Conservation (phyloP, 2,113 vertebrate species). For the Notothenia rossii region DNA sequence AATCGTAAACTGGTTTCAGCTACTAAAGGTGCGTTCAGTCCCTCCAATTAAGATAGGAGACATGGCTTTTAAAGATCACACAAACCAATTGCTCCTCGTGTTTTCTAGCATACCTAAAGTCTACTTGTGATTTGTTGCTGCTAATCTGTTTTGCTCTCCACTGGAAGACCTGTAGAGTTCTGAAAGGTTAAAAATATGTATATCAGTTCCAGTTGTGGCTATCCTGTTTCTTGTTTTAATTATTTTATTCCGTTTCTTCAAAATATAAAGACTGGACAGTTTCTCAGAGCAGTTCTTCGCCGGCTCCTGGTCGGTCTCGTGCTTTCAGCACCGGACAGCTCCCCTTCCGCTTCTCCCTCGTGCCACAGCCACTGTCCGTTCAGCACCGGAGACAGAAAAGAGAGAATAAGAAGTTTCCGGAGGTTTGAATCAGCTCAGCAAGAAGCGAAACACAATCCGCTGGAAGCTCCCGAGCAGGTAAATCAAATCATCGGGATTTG, state of each 20-base stretch:
- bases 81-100: slow-evolving; percentile 16
- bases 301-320: slow-evolving; percentile 31
- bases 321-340: slow-evolving; percentile 88
- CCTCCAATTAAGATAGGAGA: slow-evolving; percentile 41
- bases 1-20: slow-evolving; percentile 12
- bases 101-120: slow-evolving; percentile 22
- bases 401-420: slow-evolving; percentile 5
- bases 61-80: slow-evolving; percentile 56
- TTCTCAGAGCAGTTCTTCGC: slow-evolving; percentile 16
- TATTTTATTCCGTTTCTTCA: slow-evolving; percentile 8
- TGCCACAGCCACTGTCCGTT: slow-evolving; percentile 32
- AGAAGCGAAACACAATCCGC: background rate
- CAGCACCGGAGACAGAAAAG: slow-evolving; percentile 33
- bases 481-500: background rate
- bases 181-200: slow-evolving; percentile 15
- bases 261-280: slow-evolving; percentile 34
- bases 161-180: slow-evolving; percentile 47
- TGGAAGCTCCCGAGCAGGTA: slow-evolving; percentile 32
- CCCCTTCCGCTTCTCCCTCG: slow-evolving; percentile 32
- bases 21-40: slow-evolving; percentile 31
- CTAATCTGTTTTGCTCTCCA: background rate
- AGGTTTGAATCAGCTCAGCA: background rate
- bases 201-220: slow-evolving; percentile 18
- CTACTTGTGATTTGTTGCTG: background rate
- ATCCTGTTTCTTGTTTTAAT: background rate